Evolutionary conservation across 2,797 vertebrate genomes (phyloP), one percentile per base, ranked within the genome.

Genomic region (Pempheris klunzingeri): DNA sequence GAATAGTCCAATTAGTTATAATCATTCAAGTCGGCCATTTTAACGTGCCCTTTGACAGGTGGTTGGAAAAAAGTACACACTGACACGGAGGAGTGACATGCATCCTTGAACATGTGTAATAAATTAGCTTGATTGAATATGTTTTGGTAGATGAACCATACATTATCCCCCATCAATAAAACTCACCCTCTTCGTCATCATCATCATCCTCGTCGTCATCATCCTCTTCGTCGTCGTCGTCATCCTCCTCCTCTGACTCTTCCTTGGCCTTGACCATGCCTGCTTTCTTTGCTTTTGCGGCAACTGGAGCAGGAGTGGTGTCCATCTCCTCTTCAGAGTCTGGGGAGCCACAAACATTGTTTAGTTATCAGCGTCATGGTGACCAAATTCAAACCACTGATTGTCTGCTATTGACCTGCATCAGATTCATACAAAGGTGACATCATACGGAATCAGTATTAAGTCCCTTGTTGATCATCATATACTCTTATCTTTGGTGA

Each of bases 281-380:
- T 7, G 96, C 85, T 85, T 98, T 99, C 88, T 99, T 99, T 49
- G 94, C 94, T 39, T 96, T 97, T 14, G 93, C 70, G 1, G 87
- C 63, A 24, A 86, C 88, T 62, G 90, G 88, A 46, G 92, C 92
- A 5, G 93, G 93, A 49, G 96, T 94, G 9, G 93, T 96, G 63
- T 99, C 98, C 98, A 99, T 98, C 70, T 96, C 93, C 46, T 97
- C 97, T 60, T 98, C 97, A 15, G 96, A 98, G 0, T 97, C 97
- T 98, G 55, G 62, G 90, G 34, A 87, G 0, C 18, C 10, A 74
- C 5, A 81, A 52, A 38, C 7, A 1, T 18, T 8, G 3, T 26
- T 4, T 4, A 15, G 2, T 39, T 24, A 8, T 36, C 2, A 9
- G 1, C 22, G 1, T 38, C 7, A n/a, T 0, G 13, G 3, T 3